These are phyloP conservation scores for Oreochromis spilurus DNA, from an alignment of 2,113 vertebrate genomes.

Conservation along the genomic window DNA sequence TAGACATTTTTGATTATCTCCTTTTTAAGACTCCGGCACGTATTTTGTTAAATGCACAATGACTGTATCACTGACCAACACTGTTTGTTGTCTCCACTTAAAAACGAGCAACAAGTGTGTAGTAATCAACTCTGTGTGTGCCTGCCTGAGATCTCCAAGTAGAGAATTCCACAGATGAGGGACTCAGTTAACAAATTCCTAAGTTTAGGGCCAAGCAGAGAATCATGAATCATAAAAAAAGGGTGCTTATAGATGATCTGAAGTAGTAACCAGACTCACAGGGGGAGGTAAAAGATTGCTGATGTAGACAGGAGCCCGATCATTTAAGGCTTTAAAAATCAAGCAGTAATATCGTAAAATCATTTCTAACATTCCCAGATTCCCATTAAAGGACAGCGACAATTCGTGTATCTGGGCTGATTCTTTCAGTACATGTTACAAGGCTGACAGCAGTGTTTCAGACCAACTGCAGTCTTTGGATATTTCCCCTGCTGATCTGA, in stretches of 20 bases:
- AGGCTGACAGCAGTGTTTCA: neutral
- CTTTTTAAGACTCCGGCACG: neutral
- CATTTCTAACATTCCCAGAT: neutral
- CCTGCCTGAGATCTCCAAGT: neutral
- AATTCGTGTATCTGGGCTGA: neutral
- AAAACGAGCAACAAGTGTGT: neutral
- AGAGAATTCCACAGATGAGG: neutral
- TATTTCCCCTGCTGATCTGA: neutral
- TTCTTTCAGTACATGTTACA: neutral
- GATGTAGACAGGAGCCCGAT: neutral
- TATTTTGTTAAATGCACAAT: neutral
- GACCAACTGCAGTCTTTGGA: neutral
- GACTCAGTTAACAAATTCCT: neutral
- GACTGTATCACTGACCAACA: neutral
- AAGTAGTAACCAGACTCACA: neutral
- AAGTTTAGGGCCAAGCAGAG: neutral
- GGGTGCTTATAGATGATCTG: neutral
- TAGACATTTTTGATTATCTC: neutral
- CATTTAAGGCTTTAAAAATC: neutral
- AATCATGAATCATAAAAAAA: neutral
- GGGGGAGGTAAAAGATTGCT: neutral
- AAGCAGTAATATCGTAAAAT: neutral
- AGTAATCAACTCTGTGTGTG: neutral
- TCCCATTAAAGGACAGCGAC: neutral
- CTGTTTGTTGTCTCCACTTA: neutral